Base-by-base conservation (phyloP, 2,888 invertebrate genomes). In the Magallana nippona region DNA sequence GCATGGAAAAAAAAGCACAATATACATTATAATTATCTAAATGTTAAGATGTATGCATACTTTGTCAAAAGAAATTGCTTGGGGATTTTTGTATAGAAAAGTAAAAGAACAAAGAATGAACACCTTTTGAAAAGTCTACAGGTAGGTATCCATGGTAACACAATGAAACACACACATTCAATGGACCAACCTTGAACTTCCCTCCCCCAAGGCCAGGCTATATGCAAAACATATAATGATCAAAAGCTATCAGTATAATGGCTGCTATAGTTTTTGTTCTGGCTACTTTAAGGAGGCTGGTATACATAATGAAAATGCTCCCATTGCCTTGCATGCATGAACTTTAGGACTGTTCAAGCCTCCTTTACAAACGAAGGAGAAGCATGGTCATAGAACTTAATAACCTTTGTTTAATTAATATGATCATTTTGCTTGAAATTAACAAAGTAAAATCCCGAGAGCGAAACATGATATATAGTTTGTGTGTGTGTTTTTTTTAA, bases 121-220 rank as follows among this genome's bases (percentile, higher is more conserved):
- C 32, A 71, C 71, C 71, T 19, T 15, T 32, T 27, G 60, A 71
- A 71, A 27, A 27, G 15, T 71, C 71, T 71, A 71, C 71, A 71
- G 11, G 15, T 22, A 19, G 27, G 22, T 71, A 71, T 71, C 71
- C 71, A 71, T 27, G 27, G 71, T 15, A 71, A 71, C 71, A 71
- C 19, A 71, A 71, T 71, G 60, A 32, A 22, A 32, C 27, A 71
- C 71, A 71, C 71, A 71, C 13, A 44, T 44, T 44, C 44, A 44
- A 5, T 60, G 15, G 71, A 71, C 71, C 19, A 71, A 71, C 71
- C 71, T 71, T 71, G 27, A 71, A 71, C 22, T 71, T 71, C 71
- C 71, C 71, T 71, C 71, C 71, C 71, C 71, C 71, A 27, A 71
- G 71, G 60, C 60, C 60, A 27, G 71, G 71, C 71, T 71, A 32